These are phyloP conservation scores for Percina caprodes DNA, from an alignment of 2,113 vertebrate species.

Conservation along the genomic window DNA sequence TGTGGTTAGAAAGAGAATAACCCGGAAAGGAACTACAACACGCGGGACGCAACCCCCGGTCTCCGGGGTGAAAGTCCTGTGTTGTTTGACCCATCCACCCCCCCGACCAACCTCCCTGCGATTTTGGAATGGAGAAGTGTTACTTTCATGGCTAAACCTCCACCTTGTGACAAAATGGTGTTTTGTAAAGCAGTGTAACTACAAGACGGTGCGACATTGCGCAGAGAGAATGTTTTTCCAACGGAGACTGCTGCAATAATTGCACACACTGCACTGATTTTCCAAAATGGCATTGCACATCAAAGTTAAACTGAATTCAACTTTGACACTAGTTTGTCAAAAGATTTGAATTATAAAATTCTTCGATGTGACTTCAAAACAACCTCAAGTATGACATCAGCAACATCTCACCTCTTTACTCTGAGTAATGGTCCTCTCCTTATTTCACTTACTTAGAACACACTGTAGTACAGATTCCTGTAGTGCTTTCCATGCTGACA, in stretches of 20 bases:
- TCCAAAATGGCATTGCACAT: too few relatives aligned
- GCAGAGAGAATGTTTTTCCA: neutral
- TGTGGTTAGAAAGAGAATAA: too few relatives aligned
- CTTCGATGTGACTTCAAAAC: too few relatives aligned
- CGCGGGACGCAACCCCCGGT: too few relatives aligned
- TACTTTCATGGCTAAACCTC: neutral
- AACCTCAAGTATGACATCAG: neutral
- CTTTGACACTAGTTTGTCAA: neutral
- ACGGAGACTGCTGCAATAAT: neutral
- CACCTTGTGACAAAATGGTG: neutral
- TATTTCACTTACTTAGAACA: neutral
- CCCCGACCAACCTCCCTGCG: too few relatives aligned
- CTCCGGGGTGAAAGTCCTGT: too few relatives aligned
- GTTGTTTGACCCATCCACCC: too few relatives aligned
- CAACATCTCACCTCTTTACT: neutral
- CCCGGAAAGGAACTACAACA: too few relatives aligned
- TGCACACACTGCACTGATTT: neutral
- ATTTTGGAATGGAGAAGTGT: neutral
- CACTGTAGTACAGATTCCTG: neutral
- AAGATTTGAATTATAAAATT: neutral
- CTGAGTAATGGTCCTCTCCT: neutral
- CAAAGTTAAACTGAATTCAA: neutral
- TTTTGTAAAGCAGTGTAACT: neutral
- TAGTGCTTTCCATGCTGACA: neutral
- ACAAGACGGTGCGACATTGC: neutral